Base-by-base conservation (phyloP, 2,888 invertebrate species). In the Spisula subtruncata region DNA sequence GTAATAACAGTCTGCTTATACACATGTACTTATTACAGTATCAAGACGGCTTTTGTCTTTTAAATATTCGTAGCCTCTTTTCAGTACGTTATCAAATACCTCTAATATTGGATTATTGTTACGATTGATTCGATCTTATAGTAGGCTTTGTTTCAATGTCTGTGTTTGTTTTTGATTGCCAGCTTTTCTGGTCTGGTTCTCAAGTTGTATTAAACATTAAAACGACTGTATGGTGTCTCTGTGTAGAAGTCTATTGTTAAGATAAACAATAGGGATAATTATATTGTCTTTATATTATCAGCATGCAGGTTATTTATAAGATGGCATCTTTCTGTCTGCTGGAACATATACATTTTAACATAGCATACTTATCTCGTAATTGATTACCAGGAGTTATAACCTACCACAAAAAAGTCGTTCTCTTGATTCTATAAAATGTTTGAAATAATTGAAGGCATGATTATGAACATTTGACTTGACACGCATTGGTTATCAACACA, bases 91-190 rank as follows among this genome's bases (percentile, higher is more conserved):
- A n/a, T 66, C 25, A 20, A 66, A 66, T 25, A 25, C 60, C 18
- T 60, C 25, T 25, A 66, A 41, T 25, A 25, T 66, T 66, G 0
- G 25, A 25, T 66, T 25, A 25, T 25, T n/a, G 25, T 20, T 20
- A n/a, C n/a, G 60, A 66, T 66, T 41, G n/a, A n/a, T 66, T 20
- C 8, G 25, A 25, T 25, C 10, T 10, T 66, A 1, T 10, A 66
- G 25, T 66, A n/a, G 25, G 60, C 25, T 25, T 25, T 66, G 10
- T 66, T n/a, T 12, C 60, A 12, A 25, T 25, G 18, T 25, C 25
- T 66, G 25, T 66, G 25, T 66, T 66, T 66, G 25, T 66, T 66
- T 66, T 25, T 66, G n/a, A 25, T 66, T 66, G 60, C 60, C 60
- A 66, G 25, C 25, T 25, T 5, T 5, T 41, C 25, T n/a, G 60